Percentiles rank a stretch among this genome's conserved stretches.
Evolutionary conservation across 2,113 vertebrate genomes (phyloP).

Genomic region (Talpa occidentalis): DNA sequence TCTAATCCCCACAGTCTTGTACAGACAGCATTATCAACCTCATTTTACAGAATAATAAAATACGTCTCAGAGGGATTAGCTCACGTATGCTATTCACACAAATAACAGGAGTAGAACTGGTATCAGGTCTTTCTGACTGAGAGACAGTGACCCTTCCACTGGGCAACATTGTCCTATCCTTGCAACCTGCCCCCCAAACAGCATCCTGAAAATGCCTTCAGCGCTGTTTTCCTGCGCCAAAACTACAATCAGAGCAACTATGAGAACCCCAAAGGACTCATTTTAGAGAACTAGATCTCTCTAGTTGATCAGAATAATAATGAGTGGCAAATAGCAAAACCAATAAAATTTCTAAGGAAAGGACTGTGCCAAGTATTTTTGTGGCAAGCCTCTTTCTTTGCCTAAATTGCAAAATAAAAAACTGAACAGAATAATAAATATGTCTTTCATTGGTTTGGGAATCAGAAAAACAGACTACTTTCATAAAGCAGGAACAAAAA

Average conservation of each 20-base stretch:
- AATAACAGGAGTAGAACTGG: neutral
- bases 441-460: neutral
- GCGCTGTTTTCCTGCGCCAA: neutral
- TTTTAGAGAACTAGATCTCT: neutral
- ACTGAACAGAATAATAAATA: neutral
- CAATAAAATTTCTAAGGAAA: constrained; percentile 40
- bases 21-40: neutral
- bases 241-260: neutral
- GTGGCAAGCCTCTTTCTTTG: constrained; percentile 2
- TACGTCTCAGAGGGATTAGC: neutral
- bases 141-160: neutral
- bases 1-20: neutral
- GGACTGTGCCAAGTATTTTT: neutral
- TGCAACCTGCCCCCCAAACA: neutral
- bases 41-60: constrained; percentile 16
- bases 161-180: neutral
- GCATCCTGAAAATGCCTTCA: neutral
- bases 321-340: neutral
- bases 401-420: constrained; percentile 40
- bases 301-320: neutral
- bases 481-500: constrained; percentile 46
- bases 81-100: neutral
- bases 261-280: neutral
- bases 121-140: neutral
- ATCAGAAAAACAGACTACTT: constrained; percentile 33